Conservation (phyloP, 2,113 vertebrate genomes). For the Fulmarus glacialis region DNA sequence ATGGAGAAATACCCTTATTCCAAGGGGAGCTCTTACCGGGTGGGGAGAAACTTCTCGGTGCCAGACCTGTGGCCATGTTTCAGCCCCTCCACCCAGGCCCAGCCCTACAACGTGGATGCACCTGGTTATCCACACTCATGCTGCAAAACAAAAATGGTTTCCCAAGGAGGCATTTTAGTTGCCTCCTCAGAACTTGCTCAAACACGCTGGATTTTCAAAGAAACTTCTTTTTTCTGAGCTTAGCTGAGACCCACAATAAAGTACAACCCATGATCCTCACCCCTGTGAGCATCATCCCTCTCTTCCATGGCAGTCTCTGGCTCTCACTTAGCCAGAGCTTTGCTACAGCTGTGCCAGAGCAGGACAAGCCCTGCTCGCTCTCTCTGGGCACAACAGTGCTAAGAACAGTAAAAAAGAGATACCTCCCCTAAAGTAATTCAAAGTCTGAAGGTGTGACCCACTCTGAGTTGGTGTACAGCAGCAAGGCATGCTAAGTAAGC, state of each 20-base stretch:
- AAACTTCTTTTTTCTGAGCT: background rate
- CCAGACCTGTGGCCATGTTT: background rate
- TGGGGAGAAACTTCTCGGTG: background rate
- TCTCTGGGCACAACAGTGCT: background rate
- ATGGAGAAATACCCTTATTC: background rate
- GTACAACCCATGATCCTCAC: background rate
- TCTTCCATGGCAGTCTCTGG: background rate
- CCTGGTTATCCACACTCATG: background rate
- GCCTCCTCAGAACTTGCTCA: background rate
- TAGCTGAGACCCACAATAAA: background rate
- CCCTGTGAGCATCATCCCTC: background rate
- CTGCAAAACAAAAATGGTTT: background rate
- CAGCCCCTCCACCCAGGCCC: background rate
- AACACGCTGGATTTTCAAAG: background rate
- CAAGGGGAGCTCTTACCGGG: background rate
- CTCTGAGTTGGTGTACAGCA: background rate
- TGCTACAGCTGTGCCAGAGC: background rate
- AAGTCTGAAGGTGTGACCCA: background rate
- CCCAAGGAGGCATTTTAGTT: background rate
- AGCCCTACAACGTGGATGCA: background rate
- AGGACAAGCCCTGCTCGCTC: background rate
- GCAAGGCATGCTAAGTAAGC: background rate
- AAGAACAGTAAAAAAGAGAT: background rate
- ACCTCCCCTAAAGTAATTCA: background rate
- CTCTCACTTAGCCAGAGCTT: background rate